Conservation (phyloP, 2,888 invertebrate genomes). For the Acanthosepion esculentum region DNA sequence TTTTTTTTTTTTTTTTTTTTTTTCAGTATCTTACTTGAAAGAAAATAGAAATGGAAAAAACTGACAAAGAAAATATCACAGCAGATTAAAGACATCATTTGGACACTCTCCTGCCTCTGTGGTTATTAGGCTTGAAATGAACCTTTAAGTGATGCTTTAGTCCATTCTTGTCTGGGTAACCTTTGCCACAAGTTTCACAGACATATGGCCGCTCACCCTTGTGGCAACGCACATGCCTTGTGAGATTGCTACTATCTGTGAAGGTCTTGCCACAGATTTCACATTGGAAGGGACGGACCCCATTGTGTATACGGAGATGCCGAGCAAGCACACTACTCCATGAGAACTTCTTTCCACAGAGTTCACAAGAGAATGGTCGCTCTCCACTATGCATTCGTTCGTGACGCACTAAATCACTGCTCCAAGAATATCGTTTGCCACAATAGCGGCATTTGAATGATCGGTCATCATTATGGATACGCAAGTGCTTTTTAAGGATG, state of each 20-base stretch:
- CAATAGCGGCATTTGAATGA: background rate
- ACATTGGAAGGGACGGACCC: conserved; percentile 39
- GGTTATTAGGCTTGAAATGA: conserved; percentile 1
- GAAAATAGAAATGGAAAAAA: background rate
- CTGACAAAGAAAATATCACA: background rate
- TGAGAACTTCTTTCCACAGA: conserved; percentile 43
- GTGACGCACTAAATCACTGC: background rate
- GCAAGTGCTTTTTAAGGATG: background rate
- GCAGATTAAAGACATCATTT: background rate
- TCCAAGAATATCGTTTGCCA: conserved; percentile 35
- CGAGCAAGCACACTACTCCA: background rate
- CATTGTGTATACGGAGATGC: conserved; percentile 41
- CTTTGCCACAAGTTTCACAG: conserved; percentile 39
- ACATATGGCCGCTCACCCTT: conserved; percentile 11
- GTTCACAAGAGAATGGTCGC: conserved; percentile 24
- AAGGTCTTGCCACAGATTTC: conserved; percentile 40
- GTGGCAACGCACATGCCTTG: background rate
- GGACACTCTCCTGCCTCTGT: conserved; percentile 9
- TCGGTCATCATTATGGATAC: background rate
- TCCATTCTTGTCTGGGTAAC: background rate
- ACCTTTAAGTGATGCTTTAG: background rate
- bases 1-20: background rate
- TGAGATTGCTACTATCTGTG: background rate
- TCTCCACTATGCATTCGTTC: conserved; percentile 39
- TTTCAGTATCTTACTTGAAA: background rate